These are phyloP conservation scores for Chaunax sp. DNA, from an alignment of 2,797 vertebrate species.

Conservation along the genomic window DNA sequence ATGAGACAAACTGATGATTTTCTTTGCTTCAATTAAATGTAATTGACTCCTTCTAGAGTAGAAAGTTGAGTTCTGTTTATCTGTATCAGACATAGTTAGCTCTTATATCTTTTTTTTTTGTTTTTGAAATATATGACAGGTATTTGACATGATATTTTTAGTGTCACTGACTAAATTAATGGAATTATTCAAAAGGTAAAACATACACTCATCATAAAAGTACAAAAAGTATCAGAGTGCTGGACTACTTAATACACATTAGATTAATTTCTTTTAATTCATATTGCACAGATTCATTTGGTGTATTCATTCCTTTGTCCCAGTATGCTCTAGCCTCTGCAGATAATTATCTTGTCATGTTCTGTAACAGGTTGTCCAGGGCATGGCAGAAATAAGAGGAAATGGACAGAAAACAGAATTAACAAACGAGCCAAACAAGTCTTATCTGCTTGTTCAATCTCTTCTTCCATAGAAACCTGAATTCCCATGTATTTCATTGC, in stretches of 20 bases:
- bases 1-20: slow-evolving; percentile 24
- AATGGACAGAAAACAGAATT: slow-evolving; percentile 3
- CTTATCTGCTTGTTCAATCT: slow-evolving; percentile 31
- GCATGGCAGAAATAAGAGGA: slow-evolving; percentile 3
- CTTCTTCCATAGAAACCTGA: slow-evolving; percentile 26
- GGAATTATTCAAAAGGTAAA: not conserved
- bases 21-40: slow-evolving; percentile 19
- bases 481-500: slow-evolving; percentile 16
- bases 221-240: too few relatives aligned
- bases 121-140: not conserved
- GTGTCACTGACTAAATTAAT: not conserved
- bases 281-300: too few relatives aligned
- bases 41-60: slow-evolving; percentile 11
- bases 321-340: slow-evolving; percentile 15
- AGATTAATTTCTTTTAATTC: too few relatives aligned
- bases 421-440: slow-evolving; percentile 11
- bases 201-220: not conserved
- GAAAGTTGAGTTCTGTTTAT: not conserved
- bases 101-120: not conserved
- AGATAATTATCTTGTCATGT: slow-evolving; percentile 23
- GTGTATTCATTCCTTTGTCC: slow-evolving; percentile 17
- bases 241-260: too few relatives aligned
- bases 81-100: not conserved
- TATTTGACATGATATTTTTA: not conserved
- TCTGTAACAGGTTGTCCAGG: not conserved